These are phyloP conservation scores for Phaethornis superciliosus DNA, from an alignment of 2,113 vertebrate species.

Conservation along the genomic window DNA sequence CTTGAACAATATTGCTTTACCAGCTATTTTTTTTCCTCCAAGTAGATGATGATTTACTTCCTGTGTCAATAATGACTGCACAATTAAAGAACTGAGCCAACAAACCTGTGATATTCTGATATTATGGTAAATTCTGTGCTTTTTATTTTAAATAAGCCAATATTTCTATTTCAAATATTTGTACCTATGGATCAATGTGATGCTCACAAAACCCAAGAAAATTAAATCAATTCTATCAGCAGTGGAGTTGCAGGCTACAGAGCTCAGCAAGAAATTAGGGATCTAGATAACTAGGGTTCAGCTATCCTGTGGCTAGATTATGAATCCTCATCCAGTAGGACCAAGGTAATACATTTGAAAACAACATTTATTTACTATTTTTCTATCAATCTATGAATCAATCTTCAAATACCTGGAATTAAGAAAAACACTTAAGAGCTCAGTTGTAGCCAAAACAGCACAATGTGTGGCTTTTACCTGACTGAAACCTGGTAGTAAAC, in stretches of 20 bases:
- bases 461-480: neutral
- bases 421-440: neutral
- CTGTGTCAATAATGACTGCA: neutral
- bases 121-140: neutral
- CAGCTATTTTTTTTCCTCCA: neutral
- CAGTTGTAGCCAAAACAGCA: neutral
- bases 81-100: neutral
- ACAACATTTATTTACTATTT: neutral
- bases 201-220: neutral
- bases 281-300: neutral
- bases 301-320: neutral
- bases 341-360: neutral
- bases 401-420: neutral
- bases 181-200: neutral
- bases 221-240: neutral
- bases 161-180: neutral
- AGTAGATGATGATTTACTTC: neutral
- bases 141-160: neutral
- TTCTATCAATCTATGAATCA: neutral
- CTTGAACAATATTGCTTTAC: neutral
- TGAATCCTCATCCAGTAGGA: neutral
- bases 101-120: neutral
- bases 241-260: neutral
- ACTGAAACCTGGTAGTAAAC: neutral
- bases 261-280: fast-evolving